phyloP scores from a whole-genome alignment of 2,888 invertebrate genomes.

The Tachystola acroxantha region DNA sequence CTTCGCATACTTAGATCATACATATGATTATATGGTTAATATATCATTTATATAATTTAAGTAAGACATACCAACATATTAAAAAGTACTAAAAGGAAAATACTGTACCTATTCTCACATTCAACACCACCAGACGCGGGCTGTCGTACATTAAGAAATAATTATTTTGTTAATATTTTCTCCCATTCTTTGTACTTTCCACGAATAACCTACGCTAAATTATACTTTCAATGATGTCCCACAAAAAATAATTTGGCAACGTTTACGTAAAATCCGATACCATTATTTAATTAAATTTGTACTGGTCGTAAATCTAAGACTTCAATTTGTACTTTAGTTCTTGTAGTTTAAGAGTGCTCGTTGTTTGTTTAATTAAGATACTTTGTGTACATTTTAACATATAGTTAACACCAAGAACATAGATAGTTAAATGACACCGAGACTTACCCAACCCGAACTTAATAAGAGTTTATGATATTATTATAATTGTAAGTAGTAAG shows the following conservation, averaged over 20 bases:
- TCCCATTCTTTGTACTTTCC: slow-evolving; percentile 54
- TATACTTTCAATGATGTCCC: slow-evolving; percentile 56
- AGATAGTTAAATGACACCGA: slow-evolving; percentile 56
- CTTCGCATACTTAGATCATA: too few species aligned
- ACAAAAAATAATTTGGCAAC: slow-evolving; percentile 73
- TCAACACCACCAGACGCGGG: slow-evolving; percentile 25
- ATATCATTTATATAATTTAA: too few species aligned
- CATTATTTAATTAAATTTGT: slow-evolving; percentile 67
- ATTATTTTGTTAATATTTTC: slow-evolving; percentile 14
- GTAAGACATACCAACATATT: slow-evolving; percentile 25
- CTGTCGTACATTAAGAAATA: slow-evolving; percentile 37
- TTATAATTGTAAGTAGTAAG: slow-evolving; percentile 18
- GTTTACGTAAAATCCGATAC: slow-evolving; percentile 63
- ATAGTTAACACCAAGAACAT: slow-evolving; percentile 61
- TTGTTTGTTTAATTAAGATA: slow-evolving; percentile 35
- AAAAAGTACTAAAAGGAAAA: slow-evolving; percentile 3
- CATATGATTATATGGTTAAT: too few species aligned
- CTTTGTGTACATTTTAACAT: slow-evolving; percentile 38
- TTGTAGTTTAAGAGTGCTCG: slow-evolving; percentile 56
- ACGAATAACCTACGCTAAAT: slow-evolving; percentile 61
- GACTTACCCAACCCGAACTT: slow-evolving; percentile 52
- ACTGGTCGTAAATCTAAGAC: slow-evolving; percentile 72
- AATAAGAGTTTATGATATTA: slow-evolving; percentile 32
- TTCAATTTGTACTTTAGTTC: slow-evolving; percentile 76
- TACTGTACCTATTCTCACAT: neutral